Conservation (phyloP, 2,888 invertebrate genomes). For the Aleiodes leptofemur region DNA sequence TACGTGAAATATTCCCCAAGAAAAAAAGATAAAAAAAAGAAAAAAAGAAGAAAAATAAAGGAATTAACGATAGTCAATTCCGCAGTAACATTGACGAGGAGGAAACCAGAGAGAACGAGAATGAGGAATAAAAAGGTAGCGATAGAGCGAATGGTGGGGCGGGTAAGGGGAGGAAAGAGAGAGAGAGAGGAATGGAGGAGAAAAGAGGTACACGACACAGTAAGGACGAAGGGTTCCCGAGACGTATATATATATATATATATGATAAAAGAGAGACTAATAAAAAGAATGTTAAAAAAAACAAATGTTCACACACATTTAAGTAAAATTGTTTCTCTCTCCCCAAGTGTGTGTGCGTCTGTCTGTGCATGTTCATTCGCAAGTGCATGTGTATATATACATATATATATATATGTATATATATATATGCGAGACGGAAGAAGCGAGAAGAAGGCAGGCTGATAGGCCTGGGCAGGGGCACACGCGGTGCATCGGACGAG, state of each 20-base stretch:
- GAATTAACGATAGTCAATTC: no score
- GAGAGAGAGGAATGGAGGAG: slow-evolving; percentile 5
- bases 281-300: slow-evolving; percentile 58
- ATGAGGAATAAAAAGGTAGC: slow-evolving; percentile 12
- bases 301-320: slow-evolving; percentile 53
- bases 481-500: slow-evolving; percentile 66
- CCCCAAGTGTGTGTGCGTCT: background rate
- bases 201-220: slow-evolving; percentile 34
- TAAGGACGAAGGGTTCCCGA: slow-evolving; percentile 51
- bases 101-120: background rate
- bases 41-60: no score
- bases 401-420: no score
- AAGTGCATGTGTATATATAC: no score
- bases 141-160: background rate
- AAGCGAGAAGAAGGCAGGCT: slow-evolving; percentile 45
- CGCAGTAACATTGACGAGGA: no score
- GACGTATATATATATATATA: slow-evolving; percentile 16
- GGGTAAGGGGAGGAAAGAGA: background rate
- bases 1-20: no score
- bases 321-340: slow-evolving; percentile 32
- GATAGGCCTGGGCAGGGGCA: slow-evolving; percentile 44
- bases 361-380: no score
- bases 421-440: slow-evolving; percentile 40
- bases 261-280: slow-evolving; percentile 43
- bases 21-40: no score